Evolutionary conservation across 2,113 vertebrate species (phyloP).

Genomic region (Labeo rohita): DNA sequence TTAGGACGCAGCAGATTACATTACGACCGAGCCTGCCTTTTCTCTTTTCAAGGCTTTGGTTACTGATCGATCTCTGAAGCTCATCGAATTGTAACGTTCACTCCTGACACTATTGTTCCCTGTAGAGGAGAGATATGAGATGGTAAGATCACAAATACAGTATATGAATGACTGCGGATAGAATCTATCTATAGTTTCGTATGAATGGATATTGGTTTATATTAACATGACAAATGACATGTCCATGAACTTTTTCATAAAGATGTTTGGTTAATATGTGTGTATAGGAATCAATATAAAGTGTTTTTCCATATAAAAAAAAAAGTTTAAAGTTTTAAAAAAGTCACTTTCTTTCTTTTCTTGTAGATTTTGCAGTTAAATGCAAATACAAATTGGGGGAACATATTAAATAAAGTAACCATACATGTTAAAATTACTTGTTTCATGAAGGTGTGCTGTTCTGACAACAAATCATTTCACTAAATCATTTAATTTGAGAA

Average conservation of each 20-base stretch:
- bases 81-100: constrained; percentile 39
- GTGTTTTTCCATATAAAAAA: not conserved
- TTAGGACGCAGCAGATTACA: constrained; percentile 58
- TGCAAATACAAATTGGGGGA: not conserved
- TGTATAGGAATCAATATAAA: not conserved
- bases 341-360: no score
- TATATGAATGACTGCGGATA: not conserved
- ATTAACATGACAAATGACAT: not conserved
- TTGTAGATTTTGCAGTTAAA: not conserved
- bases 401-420: not conserved
- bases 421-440: not conserved
- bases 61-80: constrained; percentile 57
- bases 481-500: not conserved
- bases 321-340: no score
- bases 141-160: not conserved
- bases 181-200: not conserved
- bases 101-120: not conserved
- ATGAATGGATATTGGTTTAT: not conserved
- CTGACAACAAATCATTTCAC: not conserved
- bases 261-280: not conserved
- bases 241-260: not conserved
- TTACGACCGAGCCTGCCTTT: constrained; percentile 55
- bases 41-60: constrained; percentile 44
- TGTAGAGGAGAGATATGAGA: not conserved
- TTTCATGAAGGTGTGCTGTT: not conserved